These are phyloP conservation scores for Phacellophora camtschatica DNA, from an alignment of 30 jellyfish, hydroid and myxozoan genomes.

Conservation along the genomic window DNA sequence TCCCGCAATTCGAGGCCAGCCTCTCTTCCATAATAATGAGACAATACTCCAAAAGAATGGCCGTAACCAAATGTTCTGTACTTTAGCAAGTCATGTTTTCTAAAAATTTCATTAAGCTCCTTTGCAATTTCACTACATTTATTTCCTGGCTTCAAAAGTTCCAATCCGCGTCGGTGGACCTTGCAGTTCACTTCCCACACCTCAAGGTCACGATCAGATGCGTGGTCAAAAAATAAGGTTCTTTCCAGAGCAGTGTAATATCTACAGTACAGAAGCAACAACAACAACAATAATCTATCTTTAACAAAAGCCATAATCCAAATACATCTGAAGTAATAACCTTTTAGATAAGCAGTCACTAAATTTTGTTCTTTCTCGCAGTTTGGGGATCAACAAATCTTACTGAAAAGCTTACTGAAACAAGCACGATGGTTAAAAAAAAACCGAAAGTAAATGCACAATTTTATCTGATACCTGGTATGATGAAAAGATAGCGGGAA, in stretches of 20 bases:
- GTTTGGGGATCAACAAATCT: no score
- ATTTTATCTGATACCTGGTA: no score
- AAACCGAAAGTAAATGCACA: no score
- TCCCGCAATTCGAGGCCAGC: constrained; percentile 95
- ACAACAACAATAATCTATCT: no score
- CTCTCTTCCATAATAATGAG: constrained; percentile 94
- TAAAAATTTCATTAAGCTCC: constrained; percentile 84
- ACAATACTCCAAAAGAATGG: constrained; percentile 81
- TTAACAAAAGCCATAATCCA: no score
- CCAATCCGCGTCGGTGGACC: constrained; percentile 82
- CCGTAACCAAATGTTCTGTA: constrained; percentile 92
- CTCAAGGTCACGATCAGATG: constrained; percentile 49
- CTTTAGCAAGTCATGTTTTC: constrained; percentile 65
- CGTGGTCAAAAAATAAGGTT: constrained; percentile 78
- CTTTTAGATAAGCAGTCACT: no score
- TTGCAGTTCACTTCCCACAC: constrained; percentile 88
- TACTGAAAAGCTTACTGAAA: no score
- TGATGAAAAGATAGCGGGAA: not conserved
- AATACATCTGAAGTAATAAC: no score
- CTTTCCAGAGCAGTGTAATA: constrained; percentile 92
- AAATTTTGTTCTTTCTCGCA: no score
- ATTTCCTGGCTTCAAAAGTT: constrained; percentile 76
- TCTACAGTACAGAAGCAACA: constrained; percentile 24
- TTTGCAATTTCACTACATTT: constrained; percentile 80
- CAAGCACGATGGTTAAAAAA: no score